These are phyloP conservation scores for Calyptommatus sinebrachiatus DNA, from an alignment of 2,113 vertebrate species.

Conservation along the genomic window DNA sequence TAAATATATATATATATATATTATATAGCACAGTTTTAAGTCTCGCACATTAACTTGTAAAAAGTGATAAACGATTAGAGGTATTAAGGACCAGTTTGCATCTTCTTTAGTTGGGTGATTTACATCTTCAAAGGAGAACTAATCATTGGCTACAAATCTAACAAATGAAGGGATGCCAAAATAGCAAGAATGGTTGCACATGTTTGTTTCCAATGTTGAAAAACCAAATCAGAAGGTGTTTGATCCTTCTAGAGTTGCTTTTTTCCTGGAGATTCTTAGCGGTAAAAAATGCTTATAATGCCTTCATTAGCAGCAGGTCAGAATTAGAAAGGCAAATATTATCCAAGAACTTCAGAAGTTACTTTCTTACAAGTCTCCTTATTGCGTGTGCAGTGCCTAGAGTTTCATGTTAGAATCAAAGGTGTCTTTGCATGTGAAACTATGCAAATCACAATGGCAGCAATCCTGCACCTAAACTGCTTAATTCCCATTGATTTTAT, in stretches of 20 bases:
- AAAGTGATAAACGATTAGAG: conserved; percentile 34
- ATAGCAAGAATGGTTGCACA: conserved; percentile 29
- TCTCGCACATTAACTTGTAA: neutral
- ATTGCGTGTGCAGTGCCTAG: neutral
- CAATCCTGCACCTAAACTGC: conserved; percentile 2
- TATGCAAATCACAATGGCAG: conserved; percentile 14
- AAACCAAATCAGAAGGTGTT: conserved; percentile 41
- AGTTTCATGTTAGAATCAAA: conserved; percentile 31
- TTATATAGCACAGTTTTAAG: neutral
- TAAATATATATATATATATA: no score
- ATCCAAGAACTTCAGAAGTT: conserved; percentile 41
- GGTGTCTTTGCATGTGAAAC: neutral
- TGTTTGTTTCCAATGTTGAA: conserved; percentile 35
- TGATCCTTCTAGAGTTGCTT: conserved; percentile 40
- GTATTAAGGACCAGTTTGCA: neutral
- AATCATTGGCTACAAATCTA: conserved; percentile 6
- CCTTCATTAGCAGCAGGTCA: conserved; percentile 37
- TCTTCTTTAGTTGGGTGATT: conserved; percentile 29
- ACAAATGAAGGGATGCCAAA: neutral
- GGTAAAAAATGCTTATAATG: conserved; percentile 23
- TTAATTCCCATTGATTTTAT: conserved; percentile 3
- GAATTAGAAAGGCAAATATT: conserved; percentile 42
- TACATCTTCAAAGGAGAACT: conserved; percentile 34
- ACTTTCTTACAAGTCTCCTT: conserved; percentile 26
- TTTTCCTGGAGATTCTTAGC: conserved; percentile 1